Evolutionary conservation across 2,888 invertebrate genomes (phyloP), one percentile per base, ranked within the genome.

Genomic region (Tubiluchus corallicola): DNA sequence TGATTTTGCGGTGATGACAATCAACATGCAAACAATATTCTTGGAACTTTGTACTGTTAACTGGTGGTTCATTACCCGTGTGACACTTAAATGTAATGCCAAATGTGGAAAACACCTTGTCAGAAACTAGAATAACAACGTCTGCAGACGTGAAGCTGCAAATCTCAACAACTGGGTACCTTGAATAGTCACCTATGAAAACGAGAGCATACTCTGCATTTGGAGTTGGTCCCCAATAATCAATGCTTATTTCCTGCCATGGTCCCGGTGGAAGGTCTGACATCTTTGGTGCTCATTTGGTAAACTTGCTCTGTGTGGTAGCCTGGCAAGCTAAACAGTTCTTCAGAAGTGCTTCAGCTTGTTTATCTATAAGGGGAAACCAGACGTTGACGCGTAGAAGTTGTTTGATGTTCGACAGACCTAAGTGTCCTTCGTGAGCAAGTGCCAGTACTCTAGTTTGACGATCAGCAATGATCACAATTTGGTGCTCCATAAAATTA

Each of bases 351-450:
- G 29, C n/a, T 19, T 42, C 39, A 2, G 42, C 48, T 13, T 38
- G 16, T n/a, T 5, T 20, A 21, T 50, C 46, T 4, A 52, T 51
- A 4, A 48, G 40, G 4, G 47, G 46, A 46, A 55, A 55, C 52
- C 45, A 54, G 3, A 49, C 49, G 38, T 48, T 53, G 17, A 46
- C 47, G 15, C 50, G 42, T 4, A 52, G 38, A 3, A 50, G 44
- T 2, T 46, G 44, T 42, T 53, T 49, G 4, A 49, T 54, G 16
- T 49, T 47, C 17, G 20, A 44, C 4, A 48, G 46, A 9, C 53
- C 52, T 42, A 50, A 48, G 38, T 54, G 51, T 3, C 52, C 48
- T 17, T 40, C 21, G 38, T 55, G 55, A 1, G 51, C 50, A 4
- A 52, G 37, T 17, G 44, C 21, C 4, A 54, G 42, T 9, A 45